phyloP scores from a whole-genome alignment of 2,113 vertebrate species.

The Clarias batrachus region DNA sequence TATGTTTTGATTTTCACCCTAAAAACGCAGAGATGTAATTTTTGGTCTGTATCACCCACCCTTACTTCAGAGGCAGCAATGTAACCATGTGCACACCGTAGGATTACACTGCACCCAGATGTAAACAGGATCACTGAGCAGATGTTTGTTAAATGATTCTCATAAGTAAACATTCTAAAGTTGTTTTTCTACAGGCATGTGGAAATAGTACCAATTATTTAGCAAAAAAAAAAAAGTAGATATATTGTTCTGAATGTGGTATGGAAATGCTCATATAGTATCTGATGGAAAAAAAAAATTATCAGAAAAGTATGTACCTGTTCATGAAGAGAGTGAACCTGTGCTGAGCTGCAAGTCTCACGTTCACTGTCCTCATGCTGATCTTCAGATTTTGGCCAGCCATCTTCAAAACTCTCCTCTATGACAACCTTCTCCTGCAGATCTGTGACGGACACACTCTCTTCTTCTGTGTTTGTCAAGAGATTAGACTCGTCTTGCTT shows the following conservation, averaged over 20 bases:
- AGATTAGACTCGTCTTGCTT: neutral
- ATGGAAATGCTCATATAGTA: neutral
- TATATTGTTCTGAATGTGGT: neutral
- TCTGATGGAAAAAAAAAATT: neutral
- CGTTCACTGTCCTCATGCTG: neutral
- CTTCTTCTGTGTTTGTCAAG: conserved; percentile 18
- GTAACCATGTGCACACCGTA: neutral
- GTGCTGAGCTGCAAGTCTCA: neutral
- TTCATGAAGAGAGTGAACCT: conserved; percentile 29
- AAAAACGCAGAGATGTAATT: no score
- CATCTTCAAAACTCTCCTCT: conserved; percentile 11
- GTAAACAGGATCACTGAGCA: neutral
- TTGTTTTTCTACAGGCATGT: neutral
- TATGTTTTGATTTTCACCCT: no score
- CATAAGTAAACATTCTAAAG: neutral
- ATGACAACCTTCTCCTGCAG: neutral
- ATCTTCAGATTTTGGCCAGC: conserved; percentile 24
- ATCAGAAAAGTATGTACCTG: conserved; percentile 40
- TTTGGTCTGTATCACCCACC: no score
- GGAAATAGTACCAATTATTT: neutral
- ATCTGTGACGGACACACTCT: neutral
- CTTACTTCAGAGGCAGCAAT: neutral
- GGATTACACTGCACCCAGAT: neutral
- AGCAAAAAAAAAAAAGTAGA: neutral
- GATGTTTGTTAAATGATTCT: neutral